Percentiles rank a stretch among this genome's conserved stretches.
Conservation (phyloP, 2,888 invertebrate genomes). For the Lacanobia wlatinum region DNA sequence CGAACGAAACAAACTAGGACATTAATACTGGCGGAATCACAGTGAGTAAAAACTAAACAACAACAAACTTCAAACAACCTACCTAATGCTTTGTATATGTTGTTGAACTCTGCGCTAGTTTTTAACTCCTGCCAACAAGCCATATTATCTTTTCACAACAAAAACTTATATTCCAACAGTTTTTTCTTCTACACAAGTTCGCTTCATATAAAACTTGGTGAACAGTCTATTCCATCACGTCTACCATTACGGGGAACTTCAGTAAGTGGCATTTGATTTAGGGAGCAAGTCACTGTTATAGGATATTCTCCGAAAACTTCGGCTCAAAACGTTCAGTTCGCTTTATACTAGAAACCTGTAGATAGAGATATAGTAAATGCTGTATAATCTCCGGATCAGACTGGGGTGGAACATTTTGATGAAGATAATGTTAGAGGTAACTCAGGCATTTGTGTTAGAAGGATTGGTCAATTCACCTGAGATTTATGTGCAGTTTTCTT, state of each 20-base stretch:
- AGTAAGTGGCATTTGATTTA: slow-evolving; percentile 68
- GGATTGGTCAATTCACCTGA: background rate
- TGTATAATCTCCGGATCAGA: slow-evolving; percentile 27
- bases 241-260: slow-evolving; percentile 59
- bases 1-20: background rate
- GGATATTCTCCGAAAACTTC: slow-evolving; percentile 60
- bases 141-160: slow-evolving; percentile 33
- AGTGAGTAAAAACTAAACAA: background rate
- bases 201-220: slow-evolving; percentile 53
- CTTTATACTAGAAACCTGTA: slow-evolving; percentile 29
- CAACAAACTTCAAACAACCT: slow-evolving; percentile 8
- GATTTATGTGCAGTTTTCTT: too few species aligned
- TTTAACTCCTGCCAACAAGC: slow-evolving; percentile 35
- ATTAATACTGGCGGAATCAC: background rate
- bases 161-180: slow-evolving; percentile 23
- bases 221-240: slow-evolving; percentile 47
- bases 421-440: background rate
- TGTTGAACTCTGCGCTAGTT: slow-evolving; percentile 23
- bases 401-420: slow-evolving; percentile 24
- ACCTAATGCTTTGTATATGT: background rate
- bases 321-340: slow-evolving; percentile 38
- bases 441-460: background rate
- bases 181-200: slow-evolving; percentile 26
- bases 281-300: slow-evolving; percentile 58
- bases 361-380: slow-evolving; percentile 10